phyloP scores from a whole-genome alignment of 1,140 invertebrate species.

The Drosophila sulfurigaster region DNA sequence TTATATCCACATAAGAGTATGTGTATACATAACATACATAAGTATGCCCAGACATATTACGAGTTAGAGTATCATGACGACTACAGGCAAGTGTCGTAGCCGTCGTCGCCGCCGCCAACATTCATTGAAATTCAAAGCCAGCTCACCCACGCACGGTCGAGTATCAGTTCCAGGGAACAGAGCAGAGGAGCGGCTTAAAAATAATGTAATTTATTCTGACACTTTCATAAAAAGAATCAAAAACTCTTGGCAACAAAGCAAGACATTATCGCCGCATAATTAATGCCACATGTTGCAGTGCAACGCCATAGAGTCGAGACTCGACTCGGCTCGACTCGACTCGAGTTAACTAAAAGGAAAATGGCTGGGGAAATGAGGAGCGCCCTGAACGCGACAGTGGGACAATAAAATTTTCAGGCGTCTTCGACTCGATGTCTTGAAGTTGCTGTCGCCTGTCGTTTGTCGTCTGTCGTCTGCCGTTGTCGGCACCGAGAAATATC shows the following conservation, averaged over 20 bases:
- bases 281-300: conserved; percentile 81
- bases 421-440: conserved; percentile 22
- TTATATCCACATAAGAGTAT: conserved; percentile 41
- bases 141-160: conserved; percentile 24
- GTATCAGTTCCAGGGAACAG: conserved; percentile 61
- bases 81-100: conserved; percentile 10
- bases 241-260: conserved; percentile 77
- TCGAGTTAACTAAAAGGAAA: neutral
- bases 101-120: conserved; percentile 17
- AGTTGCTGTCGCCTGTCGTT: conserved; percentile 21
- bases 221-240: conserved; percentile 80
- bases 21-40: neutral
- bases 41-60: conserved; percentile 22
- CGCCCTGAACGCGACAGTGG: conserved; percentile 32
- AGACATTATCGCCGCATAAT: conserved; percentile 83
- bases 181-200: conserved; percentile 54
- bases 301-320: conserved; percentile 10
- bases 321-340: neutral
- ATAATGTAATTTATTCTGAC: conserved; percentile 83
- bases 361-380: conserved; percentile 17
- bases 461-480: conserved; percentile 33
- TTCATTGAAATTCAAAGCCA: conserved; percentile 61
- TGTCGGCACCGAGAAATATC: conserved; percentile 64
- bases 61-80: conserved; percentile 27
- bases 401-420: conserved; percentile 64